A percentile compares a stretch with the other conserved stretches of the same genome.
These are phyloP conservation scores for Pterois miles DNA, from an alignment of 2,797 vertebrate species.

Conservation along the genomic window DNA sequence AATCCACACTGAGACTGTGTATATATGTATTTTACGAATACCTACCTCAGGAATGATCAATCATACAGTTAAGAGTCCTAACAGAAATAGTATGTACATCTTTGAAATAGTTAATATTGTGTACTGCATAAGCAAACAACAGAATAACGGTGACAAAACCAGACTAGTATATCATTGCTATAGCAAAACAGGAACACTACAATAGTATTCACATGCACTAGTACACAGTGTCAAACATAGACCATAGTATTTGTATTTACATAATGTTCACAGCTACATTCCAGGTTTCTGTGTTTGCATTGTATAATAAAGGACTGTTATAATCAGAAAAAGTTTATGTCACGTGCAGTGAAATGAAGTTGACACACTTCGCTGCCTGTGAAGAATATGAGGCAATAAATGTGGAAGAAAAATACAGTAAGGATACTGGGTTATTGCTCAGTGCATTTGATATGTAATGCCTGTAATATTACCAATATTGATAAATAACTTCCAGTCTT, in stretches of 20 bases:
- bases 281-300: slow-evolving; percentile 51
- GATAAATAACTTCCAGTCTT: slow-evolving; percentile 43
- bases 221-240: slow-evolving; percentile 74
- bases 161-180: slow-evolving; percentile 71
- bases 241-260: slow-evolving; percentile 80
- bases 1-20: slow-evolving; percentile 64
- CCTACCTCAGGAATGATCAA: slow-evolving; percentile 74
- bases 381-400: slow-evolving; percentile 38
- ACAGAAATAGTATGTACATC: slow-evolving; percentile 86
- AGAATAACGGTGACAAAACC: slow-evolving; percentile 87
- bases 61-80: slow-evolving; percentile 57
- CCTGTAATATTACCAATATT: slow-evolving; percentile 23
- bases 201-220: slow-evolving; percentile 91
- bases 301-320: slow-evolving; percentile 23
- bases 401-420: slow-evolving; percentile 31
- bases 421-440: slow-evolving; percentile 55
- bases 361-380: slow-evolving; percentile 40
- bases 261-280: slow-evolving; percentile 85
- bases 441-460: slow-evolving; percentile 52
- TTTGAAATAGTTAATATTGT: slow-evolving; percentile 82
- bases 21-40: slow-evolving; percentile 69
- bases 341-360: slow-evolving; percentile 50
- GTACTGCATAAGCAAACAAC: slow-evolving; percentile 85
- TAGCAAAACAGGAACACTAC: slow-evolving; percentile 83
- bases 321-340: slow-evolving; percentile 13